Evolutionary conservation across 1,140 invertebrate genomes (phyloP).

Genomic region (Psilanteris sp.): DNA sequence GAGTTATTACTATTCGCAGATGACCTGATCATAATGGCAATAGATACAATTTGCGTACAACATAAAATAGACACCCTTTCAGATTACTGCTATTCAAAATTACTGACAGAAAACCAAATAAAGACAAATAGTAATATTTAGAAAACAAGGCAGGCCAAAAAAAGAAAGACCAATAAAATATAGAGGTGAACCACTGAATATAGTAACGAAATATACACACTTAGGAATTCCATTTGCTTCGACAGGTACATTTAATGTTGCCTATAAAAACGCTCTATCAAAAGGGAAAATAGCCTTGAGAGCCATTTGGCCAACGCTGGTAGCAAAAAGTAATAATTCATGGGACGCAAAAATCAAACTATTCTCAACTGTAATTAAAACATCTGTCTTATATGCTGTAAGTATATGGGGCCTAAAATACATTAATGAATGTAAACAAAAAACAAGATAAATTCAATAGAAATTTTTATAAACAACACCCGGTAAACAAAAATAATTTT

Average conservation of each 20-base stretch:
- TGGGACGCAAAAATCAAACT: neutral
- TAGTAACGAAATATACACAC: slow-evolving; percentile 25
- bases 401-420: neutral
- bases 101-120: slow-evolving; percentile 44
- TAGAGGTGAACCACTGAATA: slow-evolving; percentile 2
- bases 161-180: slow-evolving; percentile 18
- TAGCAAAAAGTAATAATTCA: neutral
- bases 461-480: too few species aligned
- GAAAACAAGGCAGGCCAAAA: slow-evolving; percentile 20
- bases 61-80: slow-evolving; percentile 18
- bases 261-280: neutral
- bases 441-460: too few species aligned
- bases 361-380: neutral
- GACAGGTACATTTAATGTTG: slow-evolving; percentile 10
- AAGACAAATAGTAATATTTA: slow-evolving; percentile 38
- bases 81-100: slow-evolving; percentile 42
- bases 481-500: too few species aligned
- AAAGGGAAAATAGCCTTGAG: slow-evolving; percentile 15
- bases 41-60: slow-evolving; percentile 8
- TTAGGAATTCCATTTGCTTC: slow-evolving; percentile 26
- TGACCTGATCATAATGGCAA: slow-evolving; percentile 26
- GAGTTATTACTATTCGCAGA: slow-evolving; percentile 53
- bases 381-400: neutral
- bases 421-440: too few species aligned
- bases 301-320: neutral